Conservation (phyloP, 2,113 vertebrate species). For the Geococcyx californianus region DNA sequence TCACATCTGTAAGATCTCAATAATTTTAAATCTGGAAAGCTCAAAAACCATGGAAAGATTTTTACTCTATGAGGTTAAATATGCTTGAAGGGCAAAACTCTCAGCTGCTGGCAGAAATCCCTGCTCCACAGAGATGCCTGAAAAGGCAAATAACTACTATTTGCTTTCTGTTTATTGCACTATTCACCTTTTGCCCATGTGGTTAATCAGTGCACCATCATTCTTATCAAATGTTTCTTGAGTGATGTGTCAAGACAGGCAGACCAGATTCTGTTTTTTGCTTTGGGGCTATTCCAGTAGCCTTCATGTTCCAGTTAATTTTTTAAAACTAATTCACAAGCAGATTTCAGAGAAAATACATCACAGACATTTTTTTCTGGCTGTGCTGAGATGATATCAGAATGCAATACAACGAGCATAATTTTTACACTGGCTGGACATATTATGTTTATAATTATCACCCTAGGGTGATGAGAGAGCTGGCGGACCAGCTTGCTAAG, state of each 20-base stretch:
- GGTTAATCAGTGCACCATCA: not conserved
- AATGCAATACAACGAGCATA: not conserved
- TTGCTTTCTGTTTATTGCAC: not conserved
- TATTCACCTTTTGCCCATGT: not conserved
- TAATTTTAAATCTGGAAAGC: not conserved
- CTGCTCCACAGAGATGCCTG: not conserved
- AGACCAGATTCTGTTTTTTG: not conserved
- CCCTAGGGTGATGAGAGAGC: too few species aligned
- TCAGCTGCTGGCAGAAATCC: not conserved
- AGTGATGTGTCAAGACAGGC: not conserved
- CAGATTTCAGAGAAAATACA: not conserved
- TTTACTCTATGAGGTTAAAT: not conserved
- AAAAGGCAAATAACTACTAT: not conserved
- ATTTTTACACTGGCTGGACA: not conserved
- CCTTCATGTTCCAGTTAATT: not conserved
- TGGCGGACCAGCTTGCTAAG: too few species aligned
- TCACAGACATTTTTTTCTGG: not conserved
- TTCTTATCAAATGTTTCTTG: not conserved
- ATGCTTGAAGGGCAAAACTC: not conserved
- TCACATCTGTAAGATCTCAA: not conserved
- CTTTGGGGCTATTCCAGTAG: not conserved
- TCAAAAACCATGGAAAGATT: not conserved
- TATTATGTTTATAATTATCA: constrained; percentile 11
- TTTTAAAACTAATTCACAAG: constrained; percentile 3
- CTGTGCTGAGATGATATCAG: not conserved